phyloP scores from a whole-genome alignment of 2,888 invertebrate genomes.

The Villa cingulata region DNA sequence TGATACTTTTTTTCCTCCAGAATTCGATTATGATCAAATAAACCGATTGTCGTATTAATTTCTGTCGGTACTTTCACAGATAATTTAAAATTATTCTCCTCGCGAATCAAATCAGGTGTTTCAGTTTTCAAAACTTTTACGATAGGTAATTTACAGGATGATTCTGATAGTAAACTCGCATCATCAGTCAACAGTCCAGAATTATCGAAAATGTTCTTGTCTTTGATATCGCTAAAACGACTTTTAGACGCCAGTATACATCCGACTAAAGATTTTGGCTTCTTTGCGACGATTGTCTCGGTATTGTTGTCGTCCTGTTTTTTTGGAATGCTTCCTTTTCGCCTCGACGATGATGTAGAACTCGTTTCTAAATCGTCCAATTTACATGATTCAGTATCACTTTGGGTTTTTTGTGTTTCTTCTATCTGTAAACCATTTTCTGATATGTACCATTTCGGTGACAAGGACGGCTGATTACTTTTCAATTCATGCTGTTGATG shows the following conservation, averaged over 20 bases:
- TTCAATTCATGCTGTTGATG: slow-evolving; percentile 2
- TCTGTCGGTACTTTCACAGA: not conserved
- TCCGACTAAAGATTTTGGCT: slow-evolving; percentile 53
- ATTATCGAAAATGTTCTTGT: slow-evolving; percentile 8
- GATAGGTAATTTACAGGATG: slow-evolving; percentile 8
- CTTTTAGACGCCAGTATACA: slow-evolving; percentile 44
- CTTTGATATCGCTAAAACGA: slow-evolving; percentile 12
- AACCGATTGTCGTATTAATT: not conserved
- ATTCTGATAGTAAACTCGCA: slow-evolving; percentile 10
- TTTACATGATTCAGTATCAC: slow-evolving; percentile 23
- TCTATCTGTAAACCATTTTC: slow-evolving; percentile 4
- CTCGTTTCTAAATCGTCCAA: slow-evolving; percentile 17
- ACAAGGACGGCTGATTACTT: not conserved
- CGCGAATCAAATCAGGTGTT: not conserved
- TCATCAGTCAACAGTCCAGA: slow-evolving; percentile 11
- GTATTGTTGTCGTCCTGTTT: slow-evolving; percentile 53
- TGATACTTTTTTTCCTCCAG: slow-evolving; percentile 8
- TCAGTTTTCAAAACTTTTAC: slow-evolving; percentile 8
- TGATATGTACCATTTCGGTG: not conserved
- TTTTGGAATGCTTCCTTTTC: slow-evolving; percentile 65
- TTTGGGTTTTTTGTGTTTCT: slow-evolving; percentile 17
- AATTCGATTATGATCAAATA: slow-evolving; percentile 1
- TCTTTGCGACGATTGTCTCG: slow-evolving; percentile 72
- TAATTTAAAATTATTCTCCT: not conserved
- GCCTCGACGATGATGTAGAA: slow-evolving; percentile 43